Evolutionary conservation across 2,113 vertebrate genomes (phyloP).

Genomic region (Mesocricetus auratus): DNA sequence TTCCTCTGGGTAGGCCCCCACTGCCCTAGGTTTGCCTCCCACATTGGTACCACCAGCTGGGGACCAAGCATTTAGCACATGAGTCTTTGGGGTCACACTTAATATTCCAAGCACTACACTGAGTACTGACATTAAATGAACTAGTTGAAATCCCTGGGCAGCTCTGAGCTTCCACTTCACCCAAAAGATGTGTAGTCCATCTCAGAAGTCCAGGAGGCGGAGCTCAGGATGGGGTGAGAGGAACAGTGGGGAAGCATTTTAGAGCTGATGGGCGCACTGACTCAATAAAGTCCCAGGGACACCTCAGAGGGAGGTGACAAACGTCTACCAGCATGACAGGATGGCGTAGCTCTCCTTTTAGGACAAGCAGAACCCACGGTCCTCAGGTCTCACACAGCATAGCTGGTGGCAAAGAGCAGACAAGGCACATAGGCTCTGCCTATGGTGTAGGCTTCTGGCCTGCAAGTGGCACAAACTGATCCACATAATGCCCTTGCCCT

Average conservation of each 20-base stretch:
- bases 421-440: not conserved
- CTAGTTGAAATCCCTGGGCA: not conserved
- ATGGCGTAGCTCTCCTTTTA: not conserved
- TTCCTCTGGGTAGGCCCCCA: too few species aligned
- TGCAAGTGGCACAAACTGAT: rapidly evolving
- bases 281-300: not conserved
- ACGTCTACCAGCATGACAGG: not conserved
- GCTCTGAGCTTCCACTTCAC: not conserved
- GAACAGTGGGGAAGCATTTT: too few species aligned
- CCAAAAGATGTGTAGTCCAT: not conserved
- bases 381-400: too few species aligned
- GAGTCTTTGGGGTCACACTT: not conserved
- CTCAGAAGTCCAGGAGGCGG: not conserved
- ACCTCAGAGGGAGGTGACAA: not conserved
- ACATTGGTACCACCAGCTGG: too few species aligned
- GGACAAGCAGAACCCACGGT: too few species aligned
- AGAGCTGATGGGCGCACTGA: rapidly evolving
- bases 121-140: not conserved
- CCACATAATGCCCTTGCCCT: not conserved
- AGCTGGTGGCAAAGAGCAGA: too few species aligned
- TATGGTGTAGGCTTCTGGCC: too few species aligned
- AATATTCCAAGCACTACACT: too few species aligned
- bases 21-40: too few species aligned
- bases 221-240: not conserved
- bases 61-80: not conserved